These are phyloP conservation scores for Rhingia campestris DNA, from an alignment of 2,888 invertebrate species.

Conservation along the genomic window DNA sequence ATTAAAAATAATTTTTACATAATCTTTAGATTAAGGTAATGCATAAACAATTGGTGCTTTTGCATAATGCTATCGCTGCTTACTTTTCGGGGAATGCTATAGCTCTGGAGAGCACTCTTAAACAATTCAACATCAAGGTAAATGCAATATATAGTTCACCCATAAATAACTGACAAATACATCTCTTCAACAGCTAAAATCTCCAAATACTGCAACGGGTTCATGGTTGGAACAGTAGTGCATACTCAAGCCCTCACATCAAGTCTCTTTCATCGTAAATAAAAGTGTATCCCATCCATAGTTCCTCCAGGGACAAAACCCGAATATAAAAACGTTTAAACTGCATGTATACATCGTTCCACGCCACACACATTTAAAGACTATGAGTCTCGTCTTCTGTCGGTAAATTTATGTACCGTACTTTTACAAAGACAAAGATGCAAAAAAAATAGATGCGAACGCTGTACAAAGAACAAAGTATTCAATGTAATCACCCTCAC, in stretches of 20 bases:
- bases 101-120: slow-evolving; percentile 95
- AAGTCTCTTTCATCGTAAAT: slow-evolving; percentile 38
- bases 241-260: slow-evolving; percentile 40
- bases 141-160: neutral
- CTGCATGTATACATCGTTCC: slow-evolving; percentile 50
- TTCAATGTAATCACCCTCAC: slow-evolving; percentile 63
- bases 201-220: slow-evolving; percentile 89
- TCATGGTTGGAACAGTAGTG: slow-evolving; percentile 92
- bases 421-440: slow-evolving; percentile 38
- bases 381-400: slow-evolving; percentile 29
- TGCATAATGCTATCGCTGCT: slow-evolving; percentile 98
- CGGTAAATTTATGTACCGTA: slow-evolving; percentile 49
- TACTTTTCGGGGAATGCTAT: slow-evolving; percentile 98
- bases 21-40: slow-evolving; percentile 95
- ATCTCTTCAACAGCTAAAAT: slow-evolving; percentile 83
- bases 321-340: slow-evolving; percentile 58
- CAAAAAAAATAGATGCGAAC: slow-evolving; percentile 21
- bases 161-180: neutral
- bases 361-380: slow-evolving; percentile 8
- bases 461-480: slow-evolving; percentile 35
- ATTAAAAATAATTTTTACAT: neutral
- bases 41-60: slow-evolving; percentile 97
- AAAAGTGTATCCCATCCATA: slow-evolving; percentile 68
- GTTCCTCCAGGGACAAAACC: slow-evolving; percentile 66
- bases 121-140: slow-evolving; percentile 96